Percentiles rank a stretch among this genome's conserved stretches.
Evolutionary conservation across 2,797 vertebrate species (phyloP).

Genomic region (Scleropages formosus): DNA sequence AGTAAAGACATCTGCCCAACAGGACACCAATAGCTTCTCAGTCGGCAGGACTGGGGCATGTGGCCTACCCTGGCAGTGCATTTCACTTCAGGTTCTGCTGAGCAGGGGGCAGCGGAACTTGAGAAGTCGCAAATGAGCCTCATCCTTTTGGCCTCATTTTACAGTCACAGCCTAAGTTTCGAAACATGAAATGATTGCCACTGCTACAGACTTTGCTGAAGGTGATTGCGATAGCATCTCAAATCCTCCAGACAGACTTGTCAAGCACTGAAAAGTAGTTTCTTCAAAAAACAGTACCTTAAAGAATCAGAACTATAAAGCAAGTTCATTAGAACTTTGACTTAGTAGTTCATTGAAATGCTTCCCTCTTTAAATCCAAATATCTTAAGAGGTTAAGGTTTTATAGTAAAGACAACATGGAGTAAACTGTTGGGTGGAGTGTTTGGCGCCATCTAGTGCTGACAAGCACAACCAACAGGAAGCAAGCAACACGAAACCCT

Average conservation of each 20-base stretch:
- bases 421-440: no score
- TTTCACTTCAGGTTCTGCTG: no score
- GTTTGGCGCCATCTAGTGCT: conserved; percentile 52
- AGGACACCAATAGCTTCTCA: no score
- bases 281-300: conserved; percentile 11
- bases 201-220: neutral
- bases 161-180: neutral
- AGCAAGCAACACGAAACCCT: no score
- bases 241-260: neutral
- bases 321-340: neutral
- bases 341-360: conserved; percentile 17
- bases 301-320: conserved; percentile 26
- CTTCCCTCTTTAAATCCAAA: conserved; percentile 30
- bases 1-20: no score
- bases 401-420: no score
- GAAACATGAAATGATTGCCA: conserved; percentile 12
- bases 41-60: no score
- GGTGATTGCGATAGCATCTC: conserved; percentile 15
- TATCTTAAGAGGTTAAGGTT: conserved; percentile 16
- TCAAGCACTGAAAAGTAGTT: conserved; percentile 24
- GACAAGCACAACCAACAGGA: conserved; percentile 21
- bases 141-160: neutral
- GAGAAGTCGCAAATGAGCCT: no score
- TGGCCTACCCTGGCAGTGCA: no score
- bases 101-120: no score